A percentile compares a stretch with the other conserved stretches of the same genome.
Evolutionary conservation across 2,888 invertebrate species (phyloP).

Genomic region (Eupithecia subfuscata): DNA sequence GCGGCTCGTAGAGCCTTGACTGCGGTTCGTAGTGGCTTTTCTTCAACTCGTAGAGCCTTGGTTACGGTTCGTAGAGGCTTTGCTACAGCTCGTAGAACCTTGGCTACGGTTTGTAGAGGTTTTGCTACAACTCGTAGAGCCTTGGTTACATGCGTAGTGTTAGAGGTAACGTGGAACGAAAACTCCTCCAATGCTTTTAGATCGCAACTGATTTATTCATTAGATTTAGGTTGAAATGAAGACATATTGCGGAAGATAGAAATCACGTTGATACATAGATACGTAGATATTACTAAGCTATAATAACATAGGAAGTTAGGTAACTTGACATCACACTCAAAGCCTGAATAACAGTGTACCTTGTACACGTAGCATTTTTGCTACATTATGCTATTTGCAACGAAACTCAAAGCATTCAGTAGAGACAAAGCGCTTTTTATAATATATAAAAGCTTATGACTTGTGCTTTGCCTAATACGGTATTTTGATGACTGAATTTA

Average conservation of each 20-base stretch:
- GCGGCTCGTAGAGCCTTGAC: background rate
- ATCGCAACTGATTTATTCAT: no score
- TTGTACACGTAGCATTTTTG: background rate
- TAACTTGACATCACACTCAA: no score
- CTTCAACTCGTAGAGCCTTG: background rate
- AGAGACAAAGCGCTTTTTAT: background rate
- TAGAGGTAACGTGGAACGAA: no score
- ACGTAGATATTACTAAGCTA: no score
- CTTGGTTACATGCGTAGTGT: background rate
- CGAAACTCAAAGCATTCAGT: background rate
- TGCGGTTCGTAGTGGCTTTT: background rate
- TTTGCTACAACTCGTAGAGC: background rate
- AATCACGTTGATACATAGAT: no score
- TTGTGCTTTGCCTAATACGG: constrained; percentile 3
- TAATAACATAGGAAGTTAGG: no score
- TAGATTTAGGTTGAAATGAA: no score
- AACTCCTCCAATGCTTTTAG: no score
- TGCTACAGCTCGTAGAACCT: background rate
- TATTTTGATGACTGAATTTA: constrained; percentile 6
- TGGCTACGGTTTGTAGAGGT: background rate
- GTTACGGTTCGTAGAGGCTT: background rate
- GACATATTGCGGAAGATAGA: no score
- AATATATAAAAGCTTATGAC: background rate
- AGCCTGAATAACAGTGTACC: no score
- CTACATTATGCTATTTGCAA: background rate